Evolutionary conservation across 2,113 vertebrate species (phyloP), one percentile per base, ranked within the genome.

Genomic region (Candoia aspera): DNA sequence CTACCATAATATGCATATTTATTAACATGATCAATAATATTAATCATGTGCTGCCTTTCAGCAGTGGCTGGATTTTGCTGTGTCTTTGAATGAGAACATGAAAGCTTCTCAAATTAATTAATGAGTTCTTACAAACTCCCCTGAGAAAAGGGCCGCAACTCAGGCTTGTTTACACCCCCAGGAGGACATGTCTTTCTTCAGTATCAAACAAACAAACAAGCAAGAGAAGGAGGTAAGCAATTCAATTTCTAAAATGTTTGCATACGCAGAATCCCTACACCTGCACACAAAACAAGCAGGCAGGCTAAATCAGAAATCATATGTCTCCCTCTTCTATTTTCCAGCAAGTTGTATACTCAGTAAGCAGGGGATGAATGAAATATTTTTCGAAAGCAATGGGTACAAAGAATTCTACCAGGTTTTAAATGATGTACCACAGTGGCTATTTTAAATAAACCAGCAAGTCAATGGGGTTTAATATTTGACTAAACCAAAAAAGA

Each of bases 21-120:
- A 93, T 87, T 92, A 91, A 90, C 23, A 46, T 92, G 68, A 92
- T 42, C 79, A 42, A 87, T 85, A 88, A 93, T 13, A 46, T 86
- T 87, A 94, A 88, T 55, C 87, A 79, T 58, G 24, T 59, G 94
- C 91, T 96, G 93, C 90, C 92, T 92, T 95, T 95, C 89, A 93
- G 33, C 60, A 17, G 53, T 29, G 24, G 60, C 26, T 87, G 73
- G 37, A 54, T 86, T 54, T 79, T 91, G 19, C 3, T 53, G 26
- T 89, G 58, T 0, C 8, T 10, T 86, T 33, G 79, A 54, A 90
- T 86, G 91, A 24, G 21, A 79, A 83, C 73, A 86, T 90, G 42
- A 93, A 90, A 87, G 90, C 79, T 92, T 93, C 91, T 73, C 86
- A 59, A 93, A 91, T 94, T 86, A 93, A 93, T 92, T 93, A 93